Base-by-base conservation (phyloP, 2,888 invertebrate genomes). In the Ypsolopha sequella region DNA sequence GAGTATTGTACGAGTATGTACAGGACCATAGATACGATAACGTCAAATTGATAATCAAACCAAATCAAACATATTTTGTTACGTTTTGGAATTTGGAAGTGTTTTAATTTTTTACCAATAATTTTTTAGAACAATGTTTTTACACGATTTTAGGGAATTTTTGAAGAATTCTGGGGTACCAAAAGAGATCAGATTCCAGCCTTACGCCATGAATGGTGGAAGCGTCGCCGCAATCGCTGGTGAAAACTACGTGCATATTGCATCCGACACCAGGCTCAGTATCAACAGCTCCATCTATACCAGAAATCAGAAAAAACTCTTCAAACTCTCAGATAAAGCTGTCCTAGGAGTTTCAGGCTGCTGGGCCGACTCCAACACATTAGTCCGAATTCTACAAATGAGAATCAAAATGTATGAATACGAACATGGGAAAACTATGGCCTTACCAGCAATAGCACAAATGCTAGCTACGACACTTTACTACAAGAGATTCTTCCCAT, bases 401-500 rank as follows among this genome's bases (percentile, higher is more conserved):
- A 89, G 94, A 53, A 91, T 96, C 89, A 93, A 93, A 85, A 94
- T 95, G 91, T 96, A 95, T 64, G 87, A 91, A 58, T 94, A 96
- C 66, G 93, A 94, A 55, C 96, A 97, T 76, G 91, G 93, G 63
- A 94, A 93, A 73, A 86, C 88, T 6, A 96, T 96, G 93, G 88
- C 92, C 1, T 93, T 96, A 0, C 89, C 91, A 54, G 95, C 96
- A 6, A 88, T 93, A 7, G 95, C 97, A 1, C 95, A 96, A 73
- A 92, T 97, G 92, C 73, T 97, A 24, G 93, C 96, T 0, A 95
- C 94, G 33, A 91, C 95, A 79, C 88, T 97, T 62, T 97, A 97
- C 71, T 92, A 95, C 68, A 93, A 94, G 61, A 89, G 97, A 55
- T 97, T 97, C 76, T 97, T 98, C 76, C 97, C 97, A 0, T 97